A percentile compares a stretch with the other conserved stretches of the same genome.
Conservation (phyloP, 1,140 invertebrate genomes). For the Microplitis demolitor region DNA sequence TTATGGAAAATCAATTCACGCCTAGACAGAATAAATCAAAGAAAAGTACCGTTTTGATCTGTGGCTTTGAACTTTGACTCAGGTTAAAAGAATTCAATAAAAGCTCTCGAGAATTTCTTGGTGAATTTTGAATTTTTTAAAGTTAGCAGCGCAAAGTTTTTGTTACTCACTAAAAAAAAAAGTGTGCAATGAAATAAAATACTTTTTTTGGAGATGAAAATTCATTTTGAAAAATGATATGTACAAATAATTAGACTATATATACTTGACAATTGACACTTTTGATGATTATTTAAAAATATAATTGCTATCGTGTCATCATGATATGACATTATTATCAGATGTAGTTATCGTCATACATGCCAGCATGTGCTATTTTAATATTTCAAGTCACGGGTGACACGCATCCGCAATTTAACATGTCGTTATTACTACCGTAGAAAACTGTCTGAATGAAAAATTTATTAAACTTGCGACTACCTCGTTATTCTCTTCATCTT, state of each 20-base stretch:
- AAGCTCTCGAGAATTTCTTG: not conserved
- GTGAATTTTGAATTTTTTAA: not conserved
- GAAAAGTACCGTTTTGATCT: not conserved
- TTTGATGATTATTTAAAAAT: not conserved
- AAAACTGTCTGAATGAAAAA: slow-evolving; percentile 13
- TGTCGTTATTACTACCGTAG: not conserved
- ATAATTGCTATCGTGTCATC: not conserved
- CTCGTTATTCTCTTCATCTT: not conserved
- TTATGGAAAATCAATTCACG: slow-evolving; percentile 9
- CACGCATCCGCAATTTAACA: not conserved
- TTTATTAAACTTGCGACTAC: slow-evolving; percentile 18
- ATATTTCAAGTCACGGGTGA: slow-evolving; percentile 10
- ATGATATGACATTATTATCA: not conserved
- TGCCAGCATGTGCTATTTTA: not conserved
- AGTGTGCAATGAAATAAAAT: no score
- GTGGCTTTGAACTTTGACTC: not conserved
- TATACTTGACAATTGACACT: no score
- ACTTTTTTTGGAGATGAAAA: no score
- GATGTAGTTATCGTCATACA: not conserved
- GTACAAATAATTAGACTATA: no score
- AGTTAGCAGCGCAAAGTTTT: not conserved
- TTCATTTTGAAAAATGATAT: no score
- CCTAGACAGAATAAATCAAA: slow-evolving; percentile 3
- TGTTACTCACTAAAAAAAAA: no score
- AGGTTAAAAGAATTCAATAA: not conserved